Conservation (phyloP, 2,797 vertebrate genomes). For the Caiman crocodilus region DNA sequence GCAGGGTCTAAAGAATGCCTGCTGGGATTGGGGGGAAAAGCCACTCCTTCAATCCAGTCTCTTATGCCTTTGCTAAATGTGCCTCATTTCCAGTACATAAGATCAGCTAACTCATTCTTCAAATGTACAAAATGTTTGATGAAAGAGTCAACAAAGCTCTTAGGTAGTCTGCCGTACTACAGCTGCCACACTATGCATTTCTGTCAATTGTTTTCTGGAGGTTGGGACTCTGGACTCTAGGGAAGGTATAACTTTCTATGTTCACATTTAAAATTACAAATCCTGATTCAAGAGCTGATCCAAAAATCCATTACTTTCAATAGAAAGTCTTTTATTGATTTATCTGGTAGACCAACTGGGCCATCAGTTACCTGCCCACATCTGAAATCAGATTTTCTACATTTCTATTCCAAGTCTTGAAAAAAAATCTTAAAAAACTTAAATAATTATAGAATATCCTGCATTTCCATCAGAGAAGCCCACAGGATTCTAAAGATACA, state of each 20-base stretch:
- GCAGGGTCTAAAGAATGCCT: not conserved
- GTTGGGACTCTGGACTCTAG: not conserved
- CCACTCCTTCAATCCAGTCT: not conserved
- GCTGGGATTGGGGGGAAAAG: not conserved
- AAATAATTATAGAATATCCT: not conserved
- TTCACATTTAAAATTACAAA: not conserved
- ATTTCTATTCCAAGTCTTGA: not conserved
- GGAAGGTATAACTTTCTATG: not conserved
- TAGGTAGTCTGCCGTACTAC: not conserved
- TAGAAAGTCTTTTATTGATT: not conserved
- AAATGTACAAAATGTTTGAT: fast-evolving
- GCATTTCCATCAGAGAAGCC: not conserved
- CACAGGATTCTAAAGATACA: not conserved
- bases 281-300: not conserved
- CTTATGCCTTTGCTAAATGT: not conserved
- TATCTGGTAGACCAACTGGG: not conserved
- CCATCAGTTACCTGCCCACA: not conserved
- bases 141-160: not conserved
- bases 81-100: not conserved
- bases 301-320: not conserved
- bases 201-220: not conserved
- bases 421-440: not conserved
- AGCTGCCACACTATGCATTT: not conserved
- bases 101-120: not conserved
- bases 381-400: not conserved